Evolutionary conservation across 2,888 invertebrate species (phyloP), one percentile per base, ranked within the genome.

Genomic region (Antitype chi): DNA sequence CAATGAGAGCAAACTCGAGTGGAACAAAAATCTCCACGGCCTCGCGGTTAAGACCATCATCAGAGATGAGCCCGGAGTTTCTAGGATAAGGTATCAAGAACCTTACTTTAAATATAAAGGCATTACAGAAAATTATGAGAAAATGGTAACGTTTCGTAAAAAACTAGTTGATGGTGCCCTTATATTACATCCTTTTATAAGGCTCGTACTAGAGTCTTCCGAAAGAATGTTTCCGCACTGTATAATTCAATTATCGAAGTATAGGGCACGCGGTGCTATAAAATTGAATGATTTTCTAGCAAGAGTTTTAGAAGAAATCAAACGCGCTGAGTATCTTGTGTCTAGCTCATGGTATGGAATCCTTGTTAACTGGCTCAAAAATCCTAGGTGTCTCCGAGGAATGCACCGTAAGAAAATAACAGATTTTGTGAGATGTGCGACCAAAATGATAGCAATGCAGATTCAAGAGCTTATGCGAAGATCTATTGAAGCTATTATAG

Each of bases 391-490:
- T 81, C 86, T 97, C 17, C 94, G 90, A 90, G 94, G 94, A 28
- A 94, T 97, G 94, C 92, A 91, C 23, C 87, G 89, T 2, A 96
- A 94, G 79, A 94, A 90, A 82, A 91, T 95, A 81, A 92, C 95
- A 0, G 91, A 91, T 28, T 96, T 97, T 88, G 92, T 97, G 8
- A 93, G 87, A 85, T 96, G 96, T 87, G 95, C 96, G 25, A 94
- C 94, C 20, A 96, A 93, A 91, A 95, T 95, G 90, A 96, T 97
- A 89, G 94, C 96, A 6, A 95, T 97, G 88, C 97, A 98, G 92
- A 97, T 98, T 86, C 97, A 98, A 86, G 97, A 97, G 87, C 90
- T 98, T 53, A 97, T 98, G 96, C 97, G 97, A 70, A 95, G 97
- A 72, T 98, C 98, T 13, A 97, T 98, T 66, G 95, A 97, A 63